A percentile compares a stretch with the other conserved stretches of the same genome.
Conservation (phyloP, 2,888 invertebrate genomes). For the Pterostichus niger region DNA sequence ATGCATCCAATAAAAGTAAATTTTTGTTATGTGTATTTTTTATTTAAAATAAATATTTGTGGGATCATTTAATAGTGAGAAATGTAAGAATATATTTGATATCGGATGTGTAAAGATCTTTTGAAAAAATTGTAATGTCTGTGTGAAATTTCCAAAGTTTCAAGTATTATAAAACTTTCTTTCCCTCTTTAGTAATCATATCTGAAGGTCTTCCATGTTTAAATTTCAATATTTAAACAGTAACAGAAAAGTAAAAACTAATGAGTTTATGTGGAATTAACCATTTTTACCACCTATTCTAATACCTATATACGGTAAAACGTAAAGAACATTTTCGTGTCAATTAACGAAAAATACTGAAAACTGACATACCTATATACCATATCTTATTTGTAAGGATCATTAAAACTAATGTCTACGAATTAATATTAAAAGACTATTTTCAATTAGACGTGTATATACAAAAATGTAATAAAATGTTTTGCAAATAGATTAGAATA, state of each 20-base stretch:
- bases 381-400: slow-evolving; percentile 24
- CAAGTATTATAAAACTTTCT: background rate
- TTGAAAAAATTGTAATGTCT: too few relatives aligned
- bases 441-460: slow-evolving; percentile 16
- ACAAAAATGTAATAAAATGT: slow-evolving; percentile 32
- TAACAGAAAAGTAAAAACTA: slow-evolving; percentile 7
- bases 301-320: background rate
- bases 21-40: too few relatives aligned
- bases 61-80: too few relatives aligned
- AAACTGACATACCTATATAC: background rate
- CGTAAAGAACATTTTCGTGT: slow-evolving; percentile 31
- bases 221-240: slow-evolving; percentile 19
- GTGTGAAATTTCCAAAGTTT: background rate
- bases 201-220: slow-evolving; percentile 47
- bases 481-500: slow-evolving; percentile 37
- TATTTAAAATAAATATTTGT: too few relatives aligned
- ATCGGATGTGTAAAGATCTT: too few relatives aligned
- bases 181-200: slow-evolving; percentile 21
- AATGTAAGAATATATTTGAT: too few relatives aligned
- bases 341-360: slow-evolving; percentile 41
- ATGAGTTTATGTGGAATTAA: slow-evolving; percentile 1
- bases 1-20: too few relatives aligned
- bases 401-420: slow-evolving; percentile 4
- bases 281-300: too few relatives aligned
- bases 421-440: slow-evolving; percentile 23